Evolutionary conservation across 2,888 invertebrate genomes (phyloP).

Genomic region (Alviniconcha strummeri): DNA sequence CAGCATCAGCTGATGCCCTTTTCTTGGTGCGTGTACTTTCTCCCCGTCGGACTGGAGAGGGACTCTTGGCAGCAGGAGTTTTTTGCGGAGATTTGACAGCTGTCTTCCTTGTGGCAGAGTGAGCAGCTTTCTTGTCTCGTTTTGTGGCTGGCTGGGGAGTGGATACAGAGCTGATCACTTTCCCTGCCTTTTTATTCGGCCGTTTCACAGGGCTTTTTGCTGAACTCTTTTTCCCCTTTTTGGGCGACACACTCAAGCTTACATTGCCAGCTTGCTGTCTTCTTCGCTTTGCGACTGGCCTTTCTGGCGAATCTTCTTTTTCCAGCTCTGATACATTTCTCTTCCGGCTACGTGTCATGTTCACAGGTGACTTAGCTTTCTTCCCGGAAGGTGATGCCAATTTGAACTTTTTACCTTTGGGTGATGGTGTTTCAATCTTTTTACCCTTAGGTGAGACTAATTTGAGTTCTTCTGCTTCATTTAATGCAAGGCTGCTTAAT

Average conservation of each 20-base stretch:
- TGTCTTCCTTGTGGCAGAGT: background rate
- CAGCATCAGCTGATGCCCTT: background rate
- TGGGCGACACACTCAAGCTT: background rate
- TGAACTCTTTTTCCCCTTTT: background rate
- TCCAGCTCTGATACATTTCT: conserved; percentile 21
- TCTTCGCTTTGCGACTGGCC: conserved; percentile 18
- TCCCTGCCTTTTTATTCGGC: too few relatives aligned
- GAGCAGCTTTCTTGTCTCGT: background rate
- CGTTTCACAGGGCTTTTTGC: background rate
- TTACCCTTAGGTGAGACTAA: background rate
- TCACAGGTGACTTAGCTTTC: conserved; percentile 7
- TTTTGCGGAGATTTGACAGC: background rate
- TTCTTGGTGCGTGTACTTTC: background rate
- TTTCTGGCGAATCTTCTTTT: conserved; percentile 18
- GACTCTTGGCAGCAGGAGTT: background rate
- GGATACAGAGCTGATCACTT: background rate
- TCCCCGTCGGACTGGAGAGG: background rate
- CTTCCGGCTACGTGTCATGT: background rate
- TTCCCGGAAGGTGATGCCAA: background rate
- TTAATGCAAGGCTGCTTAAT: background rate
- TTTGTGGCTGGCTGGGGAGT: background rate
- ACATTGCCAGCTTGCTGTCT: background rate
- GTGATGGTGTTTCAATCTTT: background rate
- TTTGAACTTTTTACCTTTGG: background rate
- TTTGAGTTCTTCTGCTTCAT: background rate